phyloP scores from a whole-genome alignment of 2,113 vertebrate species.

The Tylochromis polylepis region DNA sequence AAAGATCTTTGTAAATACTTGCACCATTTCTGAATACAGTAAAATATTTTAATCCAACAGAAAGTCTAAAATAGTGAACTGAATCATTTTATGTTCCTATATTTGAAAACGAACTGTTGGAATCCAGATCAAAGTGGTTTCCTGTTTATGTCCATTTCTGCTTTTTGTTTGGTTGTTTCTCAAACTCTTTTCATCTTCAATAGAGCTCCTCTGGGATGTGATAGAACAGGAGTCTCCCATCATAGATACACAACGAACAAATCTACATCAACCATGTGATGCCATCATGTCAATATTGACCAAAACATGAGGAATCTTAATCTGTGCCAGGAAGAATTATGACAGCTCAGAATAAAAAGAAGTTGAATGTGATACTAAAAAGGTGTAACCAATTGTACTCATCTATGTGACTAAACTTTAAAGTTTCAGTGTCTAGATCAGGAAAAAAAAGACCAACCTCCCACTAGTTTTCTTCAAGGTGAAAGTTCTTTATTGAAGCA shows the following conservation, averaged over 20 bases:
- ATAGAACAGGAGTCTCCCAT: not conserved
- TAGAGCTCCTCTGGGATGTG: not conserved
- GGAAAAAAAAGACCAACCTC: not conserved
- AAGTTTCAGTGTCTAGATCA: not conserved
- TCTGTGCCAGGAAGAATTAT: not conserved
- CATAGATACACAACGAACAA: not conserved
- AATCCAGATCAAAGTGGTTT: not conserved
- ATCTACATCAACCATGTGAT: not conserved
- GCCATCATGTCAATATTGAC: not conserved
- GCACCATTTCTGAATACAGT: not conserved
- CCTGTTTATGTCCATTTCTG: not conserved
- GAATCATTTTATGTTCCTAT: not conserved
- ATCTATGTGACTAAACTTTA: not conserved
- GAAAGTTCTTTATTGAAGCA: not conserved
- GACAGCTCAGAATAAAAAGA: not conserved
- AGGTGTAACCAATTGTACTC: not conserved
- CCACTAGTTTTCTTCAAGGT: not conserved
- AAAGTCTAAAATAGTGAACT: not conserved
- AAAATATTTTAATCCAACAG: not conserved
- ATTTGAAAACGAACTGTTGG: not conserved
- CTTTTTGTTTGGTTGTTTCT: not conserved
- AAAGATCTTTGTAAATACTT: not conserved
- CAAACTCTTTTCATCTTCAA: not conserved
- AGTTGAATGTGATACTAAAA: not conserved
- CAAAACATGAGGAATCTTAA: not conserved